phyloP scores from a whole-genome alignment of 2,888 invertebrate genomes.

The Plagiodera versicolora region DNA sequence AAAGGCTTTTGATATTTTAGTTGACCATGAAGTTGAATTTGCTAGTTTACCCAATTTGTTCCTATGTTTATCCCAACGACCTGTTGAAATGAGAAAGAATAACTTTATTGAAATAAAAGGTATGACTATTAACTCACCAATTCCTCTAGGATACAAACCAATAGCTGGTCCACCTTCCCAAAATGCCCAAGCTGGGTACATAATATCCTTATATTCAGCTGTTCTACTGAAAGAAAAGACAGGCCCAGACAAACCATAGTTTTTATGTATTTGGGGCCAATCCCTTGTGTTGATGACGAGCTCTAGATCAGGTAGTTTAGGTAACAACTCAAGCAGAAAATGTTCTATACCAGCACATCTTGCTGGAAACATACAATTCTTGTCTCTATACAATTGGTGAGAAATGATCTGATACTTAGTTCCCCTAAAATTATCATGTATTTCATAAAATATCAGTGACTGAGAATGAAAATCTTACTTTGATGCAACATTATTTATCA shows the following conservation, averaged over 20 bases:
- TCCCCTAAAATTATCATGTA: conserved; percentile 57
- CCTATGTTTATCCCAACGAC: conserved; percentile 88
- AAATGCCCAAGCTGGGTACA: conserved; percentile 97
- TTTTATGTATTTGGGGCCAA: conserved; percentile 82
- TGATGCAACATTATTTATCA: conserved; percentile 62
- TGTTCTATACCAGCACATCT: conserved; percentile 90
- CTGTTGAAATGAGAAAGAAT: no score
- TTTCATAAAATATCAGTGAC: not conserved
- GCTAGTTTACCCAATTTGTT: conserved; percentile 59
- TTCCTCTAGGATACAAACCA: conserved; percentile 86
- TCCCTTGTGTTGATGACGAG: conserved; percentile 87
- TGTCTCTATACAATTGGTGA: conserved; percentile 78
- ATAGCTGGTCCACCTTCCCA: conserved; percentile 99
- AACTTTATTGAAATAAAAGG: no score
- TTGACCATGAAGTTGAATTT: conserved; percentile 73
- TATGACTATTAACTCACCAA: conserved; percentile 52
- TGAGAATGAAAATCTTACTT: conserved; percentile 44
- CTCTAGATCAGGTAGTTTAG: conserved; percentile 79
- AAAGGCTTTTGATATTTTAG: conserved; percentile 73
- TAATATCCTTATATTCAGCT: conserved; percentile 81
- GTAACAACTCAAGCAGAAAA: conserved; percentile 72
- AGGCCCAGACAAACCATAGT: conserved; percentile 68
- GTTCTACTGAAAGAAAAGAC: conserved; percentile 98
- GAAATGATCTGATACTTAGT: conserved; percentile 83
- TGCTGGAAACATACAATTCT: conserved; percentile 88